Percentiles rank a stretch among this genome's conserved stretches.
phyloP scores from a whole-genome alignment of 2,888 invertebrate genomes.

The Phalera bucephala region DNA sequence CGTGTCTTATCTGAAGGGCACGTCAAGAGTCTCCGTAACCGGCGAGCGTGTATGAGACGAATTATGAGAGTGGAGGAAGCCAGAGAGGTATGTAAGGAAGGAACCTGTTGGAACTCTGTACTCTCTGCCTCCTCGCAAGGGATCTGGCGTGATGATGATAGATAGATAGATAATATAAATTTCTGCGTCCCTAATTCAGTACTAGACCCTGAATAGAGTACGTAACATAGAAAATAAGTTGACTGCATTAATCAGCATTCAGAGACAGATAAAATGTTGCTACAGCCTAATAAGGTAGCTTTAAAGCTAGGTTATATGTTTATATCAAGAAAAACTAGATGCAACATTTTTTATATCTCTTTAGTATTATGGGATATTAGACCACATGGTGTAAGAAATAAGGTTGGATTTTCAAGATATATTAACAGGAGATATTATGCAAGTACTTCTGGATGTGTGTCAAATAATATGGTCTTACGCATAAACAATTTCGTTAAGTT shows the following conservation, averaged over 20 bases:
- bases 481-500: too few species aligned
- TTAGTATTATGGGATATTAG: background rate
- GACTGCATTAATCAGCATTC: constrained; percentile 24
- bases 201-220: constrained; percentile 1
- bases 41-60: too few species aligned
- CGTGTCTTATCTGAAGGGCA: too few species aligned
- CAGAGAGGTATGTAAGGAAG: too few species aligned
- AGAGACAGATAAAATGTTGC: constrained; percentile 24
- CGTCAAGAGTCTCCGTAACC: too few species aligned
- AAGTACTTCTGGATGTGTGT: too few species aligned
- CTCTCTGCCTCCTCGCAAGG: too few species aligned
- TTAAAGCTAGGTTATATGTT: constrained; percentile 25
- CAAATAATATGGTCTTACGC: background rate
- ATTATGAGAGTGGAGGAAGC: too few species aligned
- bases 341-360: constrained; percentile 15
- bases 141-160: too few species aligned
- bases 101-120: too few species aligned
- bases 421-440: background rate
- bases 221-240: constrained; percentile 16
- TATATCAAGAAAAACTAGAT: constrained; percentile 23
- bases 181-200: too few species aligned
- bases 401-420: background rate
- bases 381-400: background rate
- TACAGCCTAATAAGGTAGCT: constrained; percentile 18
- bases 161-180: too few species aligned